Evolutionary conservation across 2,888 invertebrate genomes (phyloP).

Genomic region (Nebria salina): DNA sequence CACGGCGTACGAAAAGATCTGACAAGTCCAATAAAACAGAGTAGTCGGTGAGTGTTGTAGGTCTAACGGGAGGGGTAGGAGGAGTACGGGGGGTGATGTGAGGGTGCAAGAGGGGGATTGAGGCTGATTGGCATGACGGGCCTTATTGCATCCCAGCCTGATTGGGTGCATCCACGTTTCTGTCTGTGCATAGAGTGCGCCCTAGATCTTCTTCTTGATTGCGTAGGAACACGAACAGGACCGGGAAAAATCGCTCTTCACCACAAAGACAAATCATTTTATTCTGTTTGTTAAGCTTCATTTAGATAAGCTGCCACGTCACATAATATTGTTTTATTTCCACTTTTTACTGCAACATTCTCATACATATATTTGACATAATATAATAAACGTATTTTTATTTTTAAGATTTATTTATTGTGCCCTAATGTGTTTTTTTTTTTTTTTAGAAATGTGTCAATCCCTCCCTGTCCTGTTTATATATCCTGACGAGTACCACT

Average conservation of each 20-base stretch:
- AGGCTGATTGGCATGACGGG: slow-evolving; percentile 21
- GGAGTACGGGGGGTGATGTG: background rate
- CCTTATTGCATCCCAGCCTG: slow-evolving; percentile 44
- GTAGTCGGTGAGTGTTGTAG: slow-evolving; percentile 1
- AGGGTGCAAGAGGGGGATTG: background rate
- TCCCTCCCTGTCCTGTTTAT: background rate
- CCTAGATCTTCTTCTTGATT: background rate
- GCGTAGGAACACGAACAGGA: background rate
- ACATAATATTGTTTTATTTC: too few species aligned
- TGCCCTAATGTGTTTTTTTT: background rate
- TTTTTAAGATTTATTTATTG: too few species aligned
- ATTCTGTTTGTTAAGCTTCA: too few species aligned
- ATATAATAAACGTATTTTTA: too few species aligned
- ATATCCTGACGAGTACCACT: background rate
- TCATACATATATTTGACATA: too few species aligned
- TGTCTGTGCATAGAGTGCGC: background rate
- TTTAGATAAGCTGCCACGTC: too few species aligned
- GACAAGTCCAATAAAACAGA: slow-evolving; percentile 1
- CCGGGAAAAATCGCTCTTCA: background rate
- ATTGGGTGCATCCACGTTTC: slow-evolving; percentile 46
- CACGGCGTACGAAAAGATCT: background rate
- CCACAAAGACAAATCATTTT: background rate
- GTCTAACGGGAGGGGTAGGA: background rate
- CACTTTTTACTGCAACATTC: too few species aligned
- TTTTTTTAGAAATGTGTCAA: background rate